phyloP scores from a whole-genome alignment of 2,888 invertebrate genomes.

The Melanchra persicariae region DNA sequence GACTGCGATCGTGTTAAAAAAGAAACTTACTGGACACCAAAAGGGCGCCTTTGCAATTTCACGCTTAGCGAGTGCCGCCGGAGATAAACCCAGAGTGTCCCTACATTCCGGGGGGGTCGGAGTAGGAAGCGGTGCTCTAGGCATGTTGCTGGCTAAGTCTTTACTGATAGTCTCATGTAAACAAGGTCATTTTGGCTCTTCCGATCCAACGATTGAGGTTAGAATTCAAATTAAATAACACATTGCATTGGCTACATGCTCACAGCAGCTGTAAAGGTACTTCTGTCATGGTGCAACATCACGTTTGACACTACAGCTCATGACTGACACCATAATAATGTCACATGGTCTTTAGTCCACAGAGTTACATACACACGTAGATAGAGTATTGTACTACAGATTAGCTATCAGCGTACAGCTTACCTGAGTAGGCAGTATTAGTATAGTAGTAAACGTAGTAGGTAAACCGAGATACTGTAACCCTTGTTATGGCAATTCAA shows the following conservation, averaged over 20 bases:
- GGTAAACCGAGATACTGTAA: no score
- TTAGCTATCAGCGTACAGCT: no score
- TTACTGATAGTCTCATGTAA: constrained; percentile 4
- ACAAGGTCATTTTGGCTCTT: constrained; percentile 1
- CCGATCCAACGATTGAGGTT: background rate
- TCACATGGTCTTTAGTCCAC: no score
- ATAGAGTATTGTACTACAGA: no score
- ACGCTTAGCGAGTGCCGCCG: constrained; percentile 74
- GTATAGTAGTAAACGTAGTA: no score
- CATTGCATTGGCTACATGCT: background rate
- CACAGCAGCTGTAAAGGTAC: background rate
- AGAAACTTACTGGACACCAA: constrained; percentile 72
- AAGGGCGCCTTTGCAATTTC: constrained; percentile 56
- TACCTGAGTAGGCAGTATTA: no score
- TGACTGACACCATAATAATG: no score
- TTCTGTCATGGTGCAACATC: background rate
- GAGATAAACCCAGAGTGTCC: constrained; percentile 72
- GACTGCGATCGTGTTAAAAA: background rate
- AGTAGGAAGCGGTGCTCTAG: constrained; percentile 13
- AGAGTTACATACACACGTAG: no score
- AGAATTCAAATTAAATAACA: background rate
- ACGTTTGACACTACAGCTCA: background rate
- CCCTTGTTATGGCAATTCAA: no score
- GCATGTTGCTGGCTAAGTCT: constrained; percentile 37
- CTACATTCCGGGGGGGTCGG: constrained; percentile 45